Evolutionary conservation across 2,113 vertebrate species (phyloP).

Genomic region (Cebidichthys violaceus): DNA sequence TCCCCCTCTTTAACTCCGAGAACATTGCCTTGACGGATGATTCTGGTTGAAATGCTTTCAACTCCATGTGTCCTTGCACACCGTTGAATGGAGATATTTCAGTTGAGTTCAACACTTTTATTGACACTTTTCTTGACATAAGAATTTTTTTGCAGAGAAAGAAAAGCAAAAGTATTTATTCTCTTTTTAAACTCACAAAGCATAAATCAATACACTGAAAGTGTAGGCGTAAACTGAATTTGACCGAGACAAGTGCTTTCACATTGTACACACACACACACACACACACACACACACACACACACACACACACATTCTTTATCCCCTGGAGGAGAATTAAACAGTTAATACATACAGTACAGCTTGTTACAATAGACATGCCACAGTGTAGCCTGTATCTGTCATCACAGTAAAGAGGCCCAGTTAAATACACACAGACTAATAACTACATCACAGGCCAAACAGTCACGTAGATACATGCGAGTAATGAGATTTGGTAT

Average conservation of each 20-base stretch:
- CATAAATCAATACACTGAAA: neutral
- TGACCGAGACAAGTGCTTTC: neutral
- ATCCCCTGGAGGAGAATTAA: neutral
- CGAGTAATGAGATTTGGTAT: neutral
- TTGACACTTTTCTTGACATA: neutral
- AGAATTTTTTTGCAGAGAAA: neutral
- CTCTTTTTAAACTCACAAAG: too few species aligned
- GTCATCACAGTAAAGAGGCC: neutral
- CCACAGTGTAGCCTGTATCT: neutral
- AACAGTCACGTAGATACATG: neutral
- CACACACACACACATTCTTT: neutral
- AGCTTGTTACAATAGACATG: neutral
- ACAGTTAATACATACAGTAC: neutral
- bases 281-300: too few species aligned
- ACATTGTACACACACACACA: too few species aligned
- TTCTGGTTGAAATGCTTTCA: neutral
- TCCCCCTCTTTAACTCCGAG: neutral
- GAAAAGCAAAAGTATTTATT: neutral
- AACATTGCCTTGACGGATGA: too few species aligned
- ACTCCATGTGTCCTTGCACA: neutral
- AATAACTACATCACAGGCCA: constrained; percentile 1
- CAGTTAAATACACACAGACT: neutral
- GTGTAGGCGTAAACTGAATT: neutral
- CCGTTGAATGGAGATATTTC: neutral
- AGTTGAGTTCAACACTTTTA: neutral